A percentile compares a stretch with the other conserved stretches of the same genome.
Evolutionary conservation across 2,797 vertebrate species (phyloP).

Genomic region (Characodon lateralis): DNA sequence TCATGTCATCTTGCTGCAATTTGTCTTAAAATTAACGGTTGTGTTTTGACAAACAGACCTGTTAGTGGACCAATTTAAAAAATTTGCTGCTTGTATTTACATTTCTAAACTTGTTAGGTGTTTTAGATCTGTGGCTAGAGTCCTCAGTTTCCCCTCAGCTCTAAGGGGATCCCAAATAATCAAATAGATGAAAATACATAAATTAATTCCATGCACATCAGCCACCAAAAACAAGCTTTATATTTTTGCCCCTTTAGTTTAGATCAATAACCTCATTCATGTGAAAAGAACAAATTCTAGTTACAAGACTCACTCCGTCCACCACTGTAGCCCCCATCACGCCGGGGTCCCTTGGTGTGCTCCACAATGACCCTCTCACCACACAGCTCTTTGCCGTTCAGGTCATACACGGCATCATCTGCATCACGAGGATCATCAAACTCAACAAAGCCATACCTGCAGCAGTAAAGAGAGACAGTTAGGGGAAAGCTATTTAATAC

Average conservation of each 20-base stretch:
- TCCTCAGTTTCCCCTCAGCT: background rate
- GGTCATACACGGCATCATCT: slow-evolving; percentile 95
- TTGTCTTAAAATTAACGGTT: too few species aligned
- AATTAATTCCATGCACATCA: slow-evolving; percentile 60
- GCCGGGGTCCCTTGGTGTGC: slow-evolving; percentile 93
- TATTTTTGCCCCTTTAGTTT: slow-evolving; percentile 23
- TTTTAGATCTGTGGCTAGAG: background rate
- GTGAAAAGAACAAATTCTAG: background rate
- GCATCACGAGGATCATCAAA: slow-evolving; percentile 96
- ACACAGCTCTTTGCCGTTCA: slow-evolving; percentile 96
- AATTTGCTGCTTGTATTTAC: too few species aligned
- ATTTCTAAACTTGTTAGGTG: background rate
- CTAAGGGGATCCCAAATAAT: background rate
- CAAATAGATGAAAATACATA: background rate
- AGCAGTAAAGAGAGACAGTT: background rate
- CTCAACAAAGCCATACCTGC: slow-evolving; percentile 95
- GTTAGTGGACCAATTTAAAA: too few species aligned
- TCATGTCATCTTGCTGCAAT: too few species aligned
- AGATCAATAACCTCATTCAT: slow-evolving; percentile 39
- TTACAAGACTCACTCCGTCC: slow-evolving; percentile 88
- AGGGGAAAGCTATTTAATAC: background rate
- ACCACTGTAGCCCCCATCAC: slow-evolving; percentile 88
- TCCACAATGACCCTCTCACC: slow-evolving; percentile 96
- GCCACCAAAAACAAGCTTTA: slow-evolving; percentile 71
- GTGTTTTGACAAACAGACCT: too few species aligned